Evolutionary conservation across 1,140 invertebrate genomes (phyloP), one percentile per base, ranked within the genome.

Genomic region (Neuroterus valhalla): DNA sequence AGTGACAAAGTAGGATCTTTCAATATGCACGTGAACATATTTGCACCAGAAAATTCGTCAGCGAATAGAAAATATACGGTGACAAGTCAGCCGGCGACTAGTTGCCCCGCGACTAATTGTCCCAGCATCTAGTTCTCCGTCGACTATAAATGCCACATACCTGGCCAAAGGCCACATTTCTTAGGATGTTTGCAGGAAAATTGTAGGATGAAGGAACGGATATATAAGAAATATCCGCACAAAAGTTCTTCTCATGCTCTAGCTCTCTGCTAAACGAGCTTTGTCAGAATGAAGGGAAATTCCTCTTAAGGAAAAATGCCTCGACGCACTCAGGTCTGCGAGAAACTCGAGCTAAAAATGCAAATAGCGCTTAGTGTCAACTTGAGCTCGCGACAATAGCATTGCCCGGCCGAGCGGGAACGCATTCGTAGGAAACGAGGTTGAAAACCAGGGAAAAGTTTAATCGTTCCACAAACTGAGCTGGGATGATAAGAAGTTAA

Each of bases 361-460:
- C 43, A 75, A 73, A 78, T 73, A 38, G 66, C n/a, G 46, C 66
- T 50, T 72, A 43, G 70, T 11, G 52, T 4, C 38, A n/a, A 55
- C 8, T 72, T 38, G 6, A 19, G 44, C 21, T 52, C 2, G 55
- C 43, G 68, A 74, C 75, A 72, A 70, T 71, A 50, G 45, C 44
- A 75, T 77, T 79, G 69, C 74, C 74, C 78, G 42, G 67, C 50
- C 46, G 52, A 72, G 73, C 72, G 77, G 78, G 75, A 81, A 75
- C 67, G 31, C 72, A 74, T 70, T 73, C 17, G 68, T 74, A 71
- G 48, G 48, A 74, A 81, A 77, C 44, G 66, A 42, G 26, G 68
- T 74, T 73, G 48, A 52, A 74, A 81, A 77, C 44, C 69, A 42
- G 52, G 73, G 77, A 78, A 79, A 82, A 79, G 75, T 79, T 82